Evolutionary conservation across 2,113 vertebrate genomes (phyloP).

Genomic region (Percopsis transmontana): DNA sequence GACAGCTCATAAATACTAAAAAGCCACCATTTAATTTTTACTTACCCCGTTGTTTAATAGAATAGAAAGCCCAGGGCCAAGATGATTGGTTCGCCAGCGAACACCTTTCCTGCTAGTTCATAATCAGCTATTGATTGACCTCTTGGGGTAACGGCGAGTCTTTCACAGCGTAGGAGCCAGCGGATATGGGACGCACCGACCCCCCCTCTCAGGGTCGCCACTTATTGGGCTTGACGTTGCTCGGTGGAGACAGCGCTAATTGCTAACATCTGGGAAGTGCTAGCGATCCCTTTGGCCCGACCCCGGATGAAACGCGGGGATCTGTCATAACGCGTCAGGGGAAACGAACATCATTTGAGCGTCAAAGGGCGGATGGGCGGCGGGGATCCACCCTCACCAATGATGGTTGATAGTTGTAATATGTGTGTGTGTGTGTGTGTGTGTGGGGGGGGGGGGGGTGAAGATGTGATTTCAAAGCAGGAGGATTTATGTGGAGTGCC

Average conservation of each 20-base stretch:
- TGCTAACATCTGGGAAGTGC: conserved; percentile 73
- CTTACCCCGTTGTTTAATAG: too few relatives aligned
- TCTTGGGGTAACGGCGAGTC: not conserved
- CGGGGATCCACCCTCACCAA: not conserved
- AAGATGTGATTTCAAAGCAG: conserved; percentile 34
- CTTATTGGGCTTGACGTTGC: conserved; percentile 63
- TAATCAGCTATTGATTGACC: too few relatives aligned
- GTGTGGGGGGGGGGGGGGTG: conserved; percentile 1
- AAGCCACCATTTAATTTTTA: too few relatives aligned
- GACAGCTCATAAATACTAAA: too few relatives aligned
- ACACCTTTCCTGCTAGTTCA: too few relatives aligned
- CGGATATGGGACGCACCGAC: conserved; percentile 34
- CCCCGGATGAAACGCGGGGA: conserved; percentile 37
- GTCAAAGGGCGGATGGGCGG: conserved; percentile 6
- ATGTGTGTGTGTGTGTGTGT: not conserved
- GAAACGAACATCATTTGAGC: conserved; percentile 66
- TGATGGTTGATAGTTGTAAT: conserved; percentile 26
- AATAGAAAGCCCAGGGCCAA: too few relatives aligned
- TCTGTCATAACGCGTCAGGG: conserved; percentile 72
- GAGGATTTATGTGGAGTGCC: conserved; percentile 14
- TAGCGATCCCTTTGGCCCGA: conserved; percentile 33
- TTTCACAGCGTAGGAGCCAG: conserved; percentile 8
- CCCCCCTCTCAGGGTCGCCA: conserved; percentile 40
- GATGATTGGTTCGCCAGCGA: too few relatives aligned
- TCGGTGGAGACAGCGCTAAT: conserved; percentile 72